Evolutionary conservation across 1,140 invertebrate species (phyloP), one percentile per base, ranked within the genome.

Genomic region (Saccostrea glomerata): DNA sequence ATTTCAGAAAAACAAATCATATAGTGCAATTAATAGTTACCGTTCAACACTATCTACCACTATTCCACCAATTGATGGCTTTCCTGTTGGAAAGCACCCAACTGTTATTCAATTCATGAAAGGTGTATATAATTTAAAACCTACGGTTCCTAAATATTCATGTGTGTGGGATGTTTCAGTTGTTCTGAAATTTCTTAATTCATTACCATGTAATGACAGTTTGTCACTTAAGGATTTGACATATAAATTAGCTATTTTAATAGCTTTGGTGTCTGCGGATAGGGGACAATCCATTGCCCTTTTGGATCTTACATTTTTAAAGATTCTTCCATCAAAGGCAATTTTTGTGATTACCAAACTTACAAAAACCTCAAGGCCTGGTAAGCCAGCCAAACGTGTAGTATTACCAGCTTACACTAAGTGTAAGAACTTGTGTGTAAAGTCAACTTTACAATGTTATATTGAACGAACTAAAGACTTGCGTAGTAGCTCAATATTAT

Each of bases 141-240:
- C 82, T 9, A 40, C 82, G 5, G 17, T 40, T 47, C 82, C 82
- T 5, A 83, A 83, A 40, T 83, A 83, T 25, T 70, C 17, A n/a
- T 5, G 17, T n/a, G 66, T 70, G n/a, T 90, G 89, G 86, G 84
- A 91, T 88, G 88, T 91, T 58, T 17, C 60, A 11, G 30, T 40
- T 58, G 90, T 90, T 30, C 73, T 91, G 30, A 56, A 4, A 25
- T 89, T 85, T 77, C 55, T 91, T 30, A 77, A 66, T 36, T 82
- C 47, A 60, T 47, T 87, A 60, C 30, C n/a, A 17, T 77, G 40
- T 60, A n/a, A 82, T 63, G 23, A 60, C 7, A 20, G 47, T 60
- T 83, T 87, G 56, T 30, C 4, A 47, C 54, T 87, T 15, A 25
- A 40, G 30, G 36, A 20, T 63, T 63, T 87, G 40, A 87, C 86